Percentiles rank a stretch among this genome's conserved stretches.
Evolutionary conservation across 1,140 invertebrate genomes (phyloP).

Genomic region (Ostrea edulis): DNA sequence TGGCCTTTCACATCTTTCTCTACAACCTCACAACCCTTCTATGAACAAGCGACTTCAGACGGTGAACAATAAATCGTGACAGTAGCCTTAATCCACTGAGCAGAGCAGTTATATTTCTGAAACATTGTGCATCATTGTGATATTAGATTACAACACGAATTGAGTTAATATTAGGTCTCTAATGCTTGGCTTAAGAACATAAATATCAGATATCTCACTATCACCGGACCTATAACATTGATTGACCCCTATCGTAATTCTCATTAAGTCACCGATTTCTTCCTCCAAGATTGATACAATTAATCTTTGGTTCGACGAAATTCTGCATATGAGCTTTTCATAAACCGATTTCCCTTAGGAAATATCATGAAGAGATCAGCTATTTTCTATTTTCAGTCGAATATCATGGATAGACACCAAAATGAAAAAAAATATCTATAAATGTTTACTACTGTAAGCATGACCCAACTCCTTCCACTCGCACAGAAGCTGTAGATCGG

Average conservation of each 20-base stretch:
- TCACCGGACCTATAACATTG: background rate
- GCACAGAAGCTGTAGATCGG: no score
- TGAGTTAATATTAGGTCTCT: constrained; percentile 1
- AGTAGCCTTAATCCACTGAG: background rate
- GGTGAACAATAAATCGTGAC: background rate
- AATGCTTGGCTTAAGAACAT: background rate
- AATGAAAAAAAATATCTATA: no score
- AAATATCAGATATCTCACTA: constrained; percentile 1
- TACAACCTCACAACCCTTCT: background rate
- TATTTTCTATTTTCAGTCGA: no score
- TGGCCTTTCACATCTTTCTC: background rate
- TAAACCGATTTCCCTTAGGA: background rate
- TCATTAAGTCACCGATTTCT: background rate
- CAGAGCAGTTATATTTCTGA: constrained; percentile 8
- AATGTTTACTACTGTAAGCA: no score
- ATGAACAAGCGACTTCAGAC: background rate
- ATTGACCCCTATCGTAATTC: background rate
- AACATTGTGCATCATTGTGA: background rate
- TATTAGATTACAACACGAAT: constrained; percentile 13
- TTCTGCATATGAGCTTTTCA: background rate
- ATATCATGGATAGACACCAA: no score
- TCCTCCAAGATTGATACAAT: constrained; percentile 9
- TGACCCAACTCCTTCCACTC: no score
- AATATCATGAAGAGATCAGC: no score
- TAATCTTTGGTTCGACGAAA: background rate